Evolutionary conservation across 2,888 invertebrate genomes (phyloP), one percentile per base, ranked within the genome.

Genomic region (Folsomia candida): DNA sequence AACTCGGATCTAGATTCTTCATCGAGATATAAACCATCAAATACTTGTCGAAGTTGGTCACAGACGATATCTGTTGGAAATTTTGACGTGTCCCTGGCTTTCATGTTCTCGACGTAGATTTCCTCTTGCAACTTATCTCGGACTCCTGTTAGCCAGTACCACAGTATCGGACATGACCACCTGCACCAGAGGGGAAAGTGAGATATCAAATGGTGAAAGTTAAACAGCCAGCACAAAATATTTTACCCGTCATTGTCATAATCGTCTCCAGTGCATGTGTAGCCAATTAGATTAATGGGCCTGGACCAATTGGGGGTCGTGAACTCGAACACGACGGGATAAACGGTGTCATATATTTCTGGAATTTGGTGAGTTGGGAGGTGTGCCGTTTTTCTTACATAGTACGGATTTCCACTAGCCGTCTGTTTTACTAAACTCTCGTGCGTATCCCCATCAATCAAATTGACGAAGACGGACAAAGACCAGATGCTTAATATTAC

Each of bases 261-360:
- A n/a, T 59, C 59, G n/a, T 59, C 59, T 25, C 59, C 59, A n/a
- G 59, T 59, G 25, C 59, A 59, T 6, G 59, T 59, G 27, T 59
- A 59, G 22, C 27, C 59, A 24, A 59, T 59, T 59, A 59, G 59
- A 25, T 59, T 59, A 6, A 59, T 59, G 14, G 59, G 59, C 9
- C 27, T 4, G 3, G 59, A 24, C 59, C 59, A 59, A 25, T 20
- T 59, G 59, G 59, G 59, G 25, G 59, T 59, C 4, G 24, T 24
- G 26, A 59, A 59, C 59, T 59, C 59, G 25, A 25, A 59, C 9
- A 59, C 24, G 14, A 59, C 24, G 14, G 59, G 25, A 25, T 25
- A 9, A 18, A 59, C 59, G 9, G 59, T 59, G 25, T 59, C 59
- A 25, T 59, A 59, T 11, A 59, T 54, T 22, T 54, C 54, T 6